Evolutionary conservation across 2,797 vertebrate species (phyloP).

Genomic region (Etheostoma perlongum): DNA sequence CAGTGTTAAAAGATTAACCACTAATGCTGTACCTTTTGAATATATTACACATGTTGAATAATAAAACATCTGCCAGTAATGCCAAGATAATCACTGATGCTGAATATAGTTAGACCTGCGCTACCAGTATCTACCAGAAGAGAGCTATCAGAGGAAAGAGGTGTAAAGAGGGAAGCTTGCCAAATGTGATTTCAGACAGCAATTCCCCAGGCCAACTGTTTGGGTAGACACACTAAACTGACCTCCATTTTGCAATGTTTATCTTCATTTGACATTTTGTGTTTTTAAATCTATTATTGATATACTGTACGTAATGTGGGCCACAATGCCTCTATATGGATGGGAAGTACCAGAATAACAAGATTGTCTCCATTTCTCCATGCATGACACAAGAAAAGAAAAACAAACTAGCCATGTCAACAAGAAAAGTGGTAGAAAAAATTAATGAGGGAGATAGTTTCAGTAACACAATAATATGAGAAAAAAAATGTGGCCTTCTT

Average conservation of each 20-base stretch:
- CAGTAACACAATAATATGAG: constrained; percentile 1
- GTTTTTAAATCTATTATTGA: constrained; percentile 56
- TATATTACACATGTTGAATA: constrained; percentile 59
- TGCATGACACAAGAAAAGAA: constrained; percentile 30
- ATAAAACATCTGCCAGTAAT: constrained; percentile 59
- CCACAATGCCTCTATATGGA: constrained; percentile 14
- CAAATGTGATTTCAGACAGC: constrained; percentile 66
- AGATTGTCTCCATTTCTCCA: constrained; percentile 29
- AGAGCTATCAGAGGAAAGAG: constrained; percentile 53
- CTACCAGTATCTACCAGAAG: constrained; percentile 52
- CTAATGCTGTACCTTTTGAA: constrained; percentile 47
- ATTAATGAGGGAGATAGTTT: neutral
- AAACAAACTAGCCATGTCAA: constrained; percentile 23
- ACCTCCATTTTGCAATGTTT: constrained; percentile 40
- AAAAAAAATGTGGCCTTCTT: neutral
- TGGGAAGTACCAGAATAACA: constrained; percentile 31
- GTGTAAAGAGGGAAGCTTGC: constrained; percentile 62
- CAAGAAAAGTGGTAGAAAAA: constrained; percentile 1
- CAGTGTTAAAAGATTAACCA: constrained; percentile 41
- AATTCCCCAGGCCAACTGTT: constrained; percentile 64
- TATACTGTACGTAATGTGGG: constrained; percentile 27
- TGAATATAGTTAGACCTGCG: constrained; percentile 60
- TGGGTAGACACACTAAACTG: constrained; percentile 38
- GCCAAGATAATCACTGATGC: constrained; percentile 58
- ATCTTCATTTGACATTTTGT: constrained; percentile 48